Percentiles rank a stretch among this genome's conserved stretches.
phyloP scores from a whole-genome alignment of 2,113 vertebrate genomes.

The Mormoops blainvillei region DNA sequence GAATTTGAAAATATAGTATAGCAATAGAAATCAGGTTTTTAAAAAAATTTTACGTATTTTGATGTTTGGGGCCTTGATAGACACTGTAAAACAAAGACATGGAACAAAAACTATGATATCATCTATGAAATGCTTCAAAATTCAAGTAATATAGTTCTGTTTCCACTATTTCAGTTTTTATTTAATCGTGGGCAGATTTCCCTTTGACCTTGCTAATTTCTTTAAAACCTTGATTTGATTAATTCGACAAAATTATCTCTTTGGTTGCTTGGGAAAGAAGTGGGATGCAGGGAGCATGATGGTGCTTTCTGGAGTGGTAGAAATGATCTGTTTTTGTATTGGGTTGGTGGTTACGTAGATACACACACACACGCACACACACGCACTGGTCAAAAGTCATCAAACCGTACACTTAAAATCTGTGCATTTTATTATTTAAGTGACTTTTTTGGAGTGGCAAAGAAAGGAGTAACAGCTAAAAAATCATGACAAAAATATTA shows the following conservation, averaged over 20 bases:
- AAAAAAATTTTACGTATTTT: neutral
- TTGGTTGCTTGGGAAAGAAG: neutral
- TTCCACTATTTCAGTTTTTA: neutral
- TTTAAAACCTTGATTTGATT: conserved; percentile 12
- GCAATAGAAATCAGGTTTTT: neutral
- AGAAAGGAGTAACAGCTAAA: neutral
- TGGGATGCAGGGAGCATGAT: neutral
- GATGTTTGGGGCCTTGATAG: neutral
- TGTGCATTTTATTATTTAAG: neutral
- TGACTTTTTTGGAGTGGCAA: neutral
- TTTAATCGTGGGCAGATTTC: neutral
- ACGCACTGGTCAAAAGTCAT: neutral
- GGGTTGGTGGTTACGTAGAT: neutral
- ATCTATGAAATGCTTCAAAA: neutral
- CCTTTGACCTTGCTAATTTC: conserved; percentile 3
- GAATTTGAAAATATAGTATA: neutral
- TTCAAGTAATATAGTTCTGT: neutral
- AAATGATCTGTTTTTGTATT: neutral
- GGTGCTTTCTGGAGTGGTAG: neutral
- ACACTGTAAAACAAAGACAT: conserved; percentile 1
- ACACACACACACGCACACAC: neutral
- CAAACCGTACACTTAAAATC: neutral
- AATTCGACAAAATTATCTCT: neutral
- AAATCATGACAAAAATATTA: conserved; percentile 6
- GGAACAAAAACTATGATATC: neutral